These are phyloP conservation scores for Harpagus bidentatus DNA, from an alignment of 2,113 vertebrate genomes.

Conservation along the genomic window DNA sequence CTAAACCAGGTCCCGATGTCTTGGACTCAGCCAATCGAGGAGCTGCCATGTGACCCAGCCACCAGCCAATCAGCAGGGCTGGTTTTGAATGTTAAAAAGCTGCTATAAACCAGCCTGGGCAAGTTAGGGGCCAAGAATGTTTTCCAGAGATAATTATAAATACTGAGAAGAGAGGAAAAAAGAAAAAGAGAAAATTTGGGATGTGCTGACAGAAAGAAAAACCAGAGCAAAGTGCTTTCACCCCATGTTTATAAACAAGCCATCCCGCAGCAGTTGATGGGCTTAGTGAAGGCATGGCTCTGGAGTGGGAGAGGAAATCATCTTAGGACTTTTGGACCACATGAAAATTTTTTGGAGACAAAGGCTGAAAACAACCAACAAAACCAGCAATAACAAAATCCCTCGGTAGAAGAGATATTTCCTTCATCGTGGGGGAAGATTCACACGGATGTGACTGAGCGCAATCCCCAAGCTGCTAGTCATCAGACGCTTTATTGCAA, in stretches of 20 bases:
- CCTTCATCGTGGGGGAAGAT: not conserved
- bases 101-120: not conserved
- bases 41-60: not conserved
- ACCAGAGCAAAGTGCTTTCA: not conserved
- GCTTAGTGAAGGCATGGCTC: not conserved
- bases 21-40: not conserved
- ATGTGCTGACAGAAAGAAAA: not conserved
- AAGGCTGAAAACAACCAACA: not conserved
- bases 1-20: fast-evolving
- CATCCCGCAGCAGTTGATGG: not conserved
- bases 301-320: not conserved
- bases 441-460: not conserved
- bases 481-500: not conserved
- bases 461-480: not conserved
- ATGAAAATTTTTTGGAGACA: not conserved
- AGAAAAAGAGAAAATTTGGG: not conserved
- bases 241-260: not conserved
- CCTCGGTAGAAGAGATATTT: not conserved
- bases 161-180: not conserved
- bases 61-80: not conserved
- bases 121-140: not conserved
- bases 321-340: not conserved
- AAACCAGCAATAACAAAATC: not conserved
- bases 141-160: not conserved
- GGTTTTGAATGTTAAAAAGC: not conserved